phyloP scores from a whole-genome alignment of 2,113 vertebrate genomes.

The Charadrius vociferus region DNA sequence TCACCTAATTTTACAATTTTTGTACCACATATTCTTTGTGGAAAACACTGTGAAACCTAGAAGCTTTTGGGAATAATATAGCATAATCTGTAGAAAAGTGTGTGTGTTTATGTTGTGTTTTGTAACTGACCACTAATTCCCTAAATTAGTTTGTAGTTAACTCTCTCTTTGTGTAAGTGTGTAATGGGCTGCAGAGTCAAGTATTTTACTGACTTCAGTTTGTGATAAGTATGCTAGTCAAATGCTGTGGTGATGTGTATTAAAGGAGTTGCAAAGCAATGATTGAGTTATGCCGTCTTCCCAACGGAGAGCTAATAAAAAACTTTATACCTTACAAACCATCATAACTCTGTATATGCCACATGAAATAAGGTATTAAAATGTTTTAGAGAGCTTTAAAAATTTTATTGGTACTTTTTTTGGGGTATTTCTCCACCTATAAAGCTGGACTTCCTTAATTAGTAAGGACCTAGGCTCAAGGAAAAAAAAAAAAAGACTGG shows the following conservation, averaged over 20 bases:
- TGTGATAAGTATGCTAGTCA: slow-evolving; percentile 10
- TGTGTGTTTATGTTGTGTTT: neutral
- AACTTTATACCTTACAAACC: slow-evolving; percentile 51
- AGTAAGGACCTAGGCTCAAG: neutral
- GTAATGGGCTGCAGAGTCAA: slow-evolving; percentile 16
- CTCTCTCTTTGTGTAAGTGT: slow-evolving; percentile 12
- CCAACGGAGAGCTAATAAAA: slow-evolving; percentile 49
- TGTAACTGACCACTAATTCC: slow-evolving; percentile 35
- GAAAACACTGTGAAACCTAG: neutral
- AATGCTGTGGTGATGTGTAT: neutral
- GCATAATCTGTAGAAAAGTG: neutral
- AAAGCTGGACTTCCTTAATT: slow-evolving; percentile 54
- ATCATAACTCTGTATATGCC: slow-evolving; percentile 48
- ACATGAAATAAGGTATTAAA: slow-evolving; percentile 63
- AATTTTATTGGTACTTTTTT: slow-evolving; percentile 47
- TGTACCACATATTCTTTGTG: neutral
- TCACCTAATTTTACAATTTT: neutral
- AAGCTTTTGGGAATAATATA: neutral
- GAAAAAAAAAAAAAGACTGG: neutral
- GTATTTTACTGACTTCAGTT: slow-evolving; percentile 34
- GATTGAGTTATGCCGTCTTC: slow-evolving; percentile 28
- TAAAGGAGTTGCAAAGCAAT: slow-evolving; percentile 46
- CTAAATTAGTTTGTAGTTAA: slow-evolving; percentile 35
- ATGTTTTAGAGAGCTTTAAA: slow-evolving; percentile 62
- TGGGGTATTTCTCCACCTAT: slow-evolving; percentile 37